Base-by-base conservation (phyloP, 2,797 vertebrate genomes). In the Poecilia wingei region DNA sequence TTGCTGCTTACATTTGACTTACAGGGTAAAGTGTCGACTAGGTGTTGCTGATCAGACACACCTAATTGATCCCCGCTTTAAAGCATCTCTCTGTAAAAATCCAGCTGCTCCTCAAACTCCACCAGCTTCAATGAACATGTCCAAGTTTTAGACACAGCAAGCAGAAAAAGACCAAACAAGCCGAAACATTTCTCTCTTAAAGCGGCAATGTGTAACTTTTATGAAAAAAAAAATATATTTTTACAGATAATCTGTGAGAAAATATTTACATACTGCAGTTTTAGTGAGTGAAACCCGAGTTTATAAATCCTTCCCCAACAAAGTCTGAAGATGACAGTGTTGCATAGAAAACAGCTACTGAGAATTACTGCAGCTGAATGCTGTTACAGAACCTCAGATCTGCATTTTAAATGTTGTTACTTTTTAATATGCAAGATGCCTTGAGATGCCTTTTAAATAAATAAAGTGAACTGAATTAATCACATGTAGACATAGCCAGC, bases 391-490 rank as follows among this genome's bases (percentile, higher is more conserved):
- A 13, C 22, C 66, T 69, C 10, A 16, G 8, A 43, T 43, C 22
- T 70, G 68, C 39, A 70, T 45, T 53, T n/a, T 70, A n/a, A 43
- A n/a, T 70, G 4, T 12, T 25, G 9, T 43, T n/a, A 18, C 39
- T 45, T 70, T 70, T n/a, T 43, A 45, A 45, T n/a, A 45, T 14
- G 68, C 12, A 41, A 41, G 39, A 68, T 68, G 64, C 36, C 36
- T 39, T 39, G 64, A 41, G 66, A 69, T 43, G 25, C 39, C 41
- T 45, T n/a, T 45, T 25, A 45, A 45, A 70, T 43, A 45, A 70
- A 70, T 69, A 68, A 25, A 70, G 12, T 28, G 5, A 70, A 7
- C 41, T 70, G 41, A 45, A 70, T 70, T 43, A 70, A 70, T 70
- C 14, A 53, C 33, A 18, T 39, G 33, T 73, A 39, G 47, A 53